These are phyloP conservation scores for Micoletzkya japonica DNA, from an alignment of 2,888 invertebrate species.

Conservation along the genomic window DNA sequence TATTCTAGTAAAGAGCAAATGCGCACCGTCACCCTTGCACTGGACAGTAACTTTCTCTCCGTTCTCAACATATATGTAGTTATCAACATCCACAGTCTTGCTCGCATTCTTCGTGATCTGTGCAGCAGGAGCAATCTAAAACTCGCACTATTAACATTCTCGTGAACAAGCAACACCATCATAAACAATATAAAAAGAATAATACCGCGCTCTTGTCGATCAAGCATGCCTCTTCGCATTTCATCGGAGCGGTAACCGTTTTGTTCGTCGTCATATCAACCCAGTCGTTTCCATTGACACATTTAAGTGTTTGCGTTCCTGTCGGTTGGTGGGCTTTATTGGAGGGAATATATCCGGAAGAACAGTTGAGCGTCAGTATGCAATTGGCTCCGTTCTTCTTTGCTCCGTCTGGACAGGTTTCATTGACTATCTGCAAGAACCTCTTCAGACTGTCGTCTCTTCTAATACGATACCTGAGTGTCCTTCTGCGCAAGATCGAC, in stretches of 20 bases:
- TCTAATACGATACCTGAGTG: slow-evolving; percentile 2
- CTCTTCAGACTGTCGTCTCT: not conserved
- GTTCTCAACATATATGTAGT: slow-evolving; percentile 2
- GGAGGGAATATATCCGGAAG: slow-evolving; percentile 13
- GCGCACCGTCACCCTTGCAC: slow-evolving; percentile 24
- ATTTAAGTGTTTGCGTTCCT: slow-evolving; percentile 13
- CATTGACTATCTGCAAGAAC: not conserved
- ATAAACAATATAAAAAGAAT: not conserved
- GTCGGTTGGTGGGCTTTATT: not conserved
- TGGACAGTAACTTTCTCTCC: not conserved
- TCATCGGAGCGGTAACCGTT: not conserved
- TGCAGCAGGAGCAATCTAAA: not conserved
- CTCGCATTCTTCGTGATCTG: slow-evolving; percentile 10
- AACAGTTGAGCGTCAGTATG: not conserved
- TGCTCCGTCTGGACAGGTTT: slow-evolving; percentile 2
- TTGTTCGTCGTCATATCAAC: not conserved
- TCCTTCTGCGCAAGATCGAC: slow-evolving; percentile 2
- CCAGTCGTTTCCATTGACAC: slow-evolving; percentile 20
- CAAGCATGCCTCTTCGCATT: slow-evolving; percentile 11
- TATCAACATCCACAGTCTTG: slow-evolving; percentile 15
- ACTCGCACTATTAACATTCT: not conserved
- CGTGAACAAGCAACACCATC: not conserved
- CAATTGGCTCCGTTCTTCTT: slow-evolving; percentile 19
- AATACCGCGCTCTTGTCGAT: not conserved
- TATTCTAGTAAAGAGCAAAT: not conserved